Base-by-base conservation (phyloP, 2,888 invertebrate species). In the Catocala fraxini region DNA sequence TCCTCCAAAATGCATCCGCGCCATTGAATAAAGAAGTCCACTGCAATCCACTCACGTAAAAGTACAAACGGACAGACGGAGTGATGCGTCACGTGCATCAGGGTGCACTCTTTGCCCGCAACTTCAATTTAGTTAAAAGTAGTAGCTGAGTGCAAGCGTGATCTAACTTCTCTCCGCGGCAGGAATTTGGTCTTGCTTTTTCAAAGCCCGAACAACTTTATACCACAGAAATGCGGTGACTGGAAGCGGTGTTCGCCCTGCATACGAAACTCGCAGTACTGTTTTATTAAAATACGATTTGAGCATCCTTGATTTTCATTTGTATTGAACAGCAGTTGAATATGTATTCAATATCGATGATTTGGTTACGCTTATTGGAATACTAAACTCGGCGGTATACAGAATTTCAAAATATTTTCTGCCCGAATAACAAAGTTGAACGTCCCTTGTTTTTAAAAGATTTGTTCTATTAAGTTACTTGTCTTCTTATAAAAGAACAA, bases 71-170 rank as follows among this genome's bases (percentile, higher is more conserved):
- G 82, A 87, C 86, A 84, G 89, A 86, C 86, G 81, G 83, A 82
- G 81, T 84, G 86, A 86, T 86, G 86, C 87, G 86, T 87, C 90
- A 90, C 90, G 90, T 90, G 84, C 85, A 83, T 71, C 71, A 70
- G 72, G 77, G 77, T 80, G 82, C 83, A 82, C 87, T 87, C 88
- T 86, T 89, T 89, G 84, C 83, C 83, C 85, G 79, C 89, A 88
- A 90, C 89, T 92, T 89, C 90, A 93, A 93, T 93, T 92, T 92
- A 89, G 89, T 92, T 92, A 91, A 93, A 91, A 92, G 92, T 93
- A 85, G 85, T 82, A 82, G 84, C 86, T 84, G 86, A 90, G 89
- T 88, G 86, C 86, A 82, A 81, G 82, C 87, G 86, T 86, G 89
- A 86, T 88, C 87, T 83, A 86, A 86, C 88, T 89, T 83, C 74